These are phyloP conservation scores for Chitala chitala DNA, from an alignment of 2,113 vertebrate genomes.

Conservation along the genomic window DNA sequence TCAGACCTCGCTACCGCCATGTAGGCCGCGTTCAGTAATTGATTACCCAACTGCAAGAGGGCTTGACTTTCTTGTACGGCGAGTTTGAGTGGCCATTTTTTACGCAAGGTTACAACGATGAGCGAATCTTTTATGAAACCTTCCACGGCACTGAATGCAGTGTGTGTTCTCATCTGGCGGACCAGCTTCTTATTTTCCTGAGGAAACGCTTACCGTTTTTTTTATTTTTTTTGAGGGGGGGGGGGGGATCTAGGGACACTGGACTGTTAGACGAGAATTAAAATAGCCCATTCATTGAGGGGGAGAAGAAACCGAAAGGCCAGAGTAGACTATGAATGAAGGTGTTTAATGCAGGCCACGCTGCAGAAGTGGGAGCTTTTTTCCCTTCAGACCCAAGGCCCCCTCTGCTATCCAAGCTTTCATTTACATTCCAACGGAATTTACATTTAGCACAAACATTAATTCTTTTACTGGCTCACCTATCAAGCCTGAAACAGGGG, in stretches of 20 bases:
- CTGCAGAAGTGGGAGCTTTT: slow-evolving; percentile 37
- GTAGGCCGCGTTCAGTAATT: slow-evolving; percentile 55
- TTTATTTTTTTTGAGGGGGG: slow-evolving; percentile 5
- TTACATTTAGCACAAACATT: slow-evolving; percentile 13
- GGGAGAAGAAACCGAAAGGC: slow-evolving; percentile 41
- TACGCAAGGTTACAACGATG: slow-evolving; percentile 30
- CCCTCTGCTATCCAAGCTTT: not conserved
- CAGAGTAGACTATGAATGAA: slow-evolving; percentile 43
- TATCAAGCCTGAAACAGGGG: not conserved
- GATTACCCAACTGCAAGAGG: slow-evolving; percentile 55
- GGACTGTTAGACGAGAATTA: slow-evolving; percentile 49
- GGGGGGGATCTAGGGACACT: slow-evolving; percentile 1
- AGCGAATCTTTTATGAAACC: slow-evolving; percentile 3
- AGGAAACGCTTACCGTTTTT: slow-evolving; percentile 21
- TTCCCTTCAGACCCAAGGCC: slow-evolving; percentile 27
- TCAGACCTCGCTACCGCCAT: slow-evolving; percentile 48
- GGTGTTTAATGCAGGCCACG: slow-evolving; percentile 42
- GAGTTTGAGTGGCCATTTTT: slow-evolving; percentile 40
- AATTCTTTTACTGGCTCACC: slow-evolving; percentile 4
- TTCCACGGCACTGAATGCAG: slow-evolving; percentile 17
- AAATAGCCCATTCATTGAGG: slow-evolving; percentile 48
- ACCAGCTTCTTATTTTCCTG: slow-evolving; percentile 1
- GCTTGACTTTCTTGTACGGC: slow-evolving; percentile 41
- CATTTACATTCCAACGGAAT: slow-evolving; percentile 23
- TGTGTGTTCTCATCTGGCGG: slow-evolving; percentile 16